Evolutionary conservation across 2,113 vertebrate genomes (phyloP), one percentile per base, ranked within the genome.

Genomic region (Apus apus): DNA sequence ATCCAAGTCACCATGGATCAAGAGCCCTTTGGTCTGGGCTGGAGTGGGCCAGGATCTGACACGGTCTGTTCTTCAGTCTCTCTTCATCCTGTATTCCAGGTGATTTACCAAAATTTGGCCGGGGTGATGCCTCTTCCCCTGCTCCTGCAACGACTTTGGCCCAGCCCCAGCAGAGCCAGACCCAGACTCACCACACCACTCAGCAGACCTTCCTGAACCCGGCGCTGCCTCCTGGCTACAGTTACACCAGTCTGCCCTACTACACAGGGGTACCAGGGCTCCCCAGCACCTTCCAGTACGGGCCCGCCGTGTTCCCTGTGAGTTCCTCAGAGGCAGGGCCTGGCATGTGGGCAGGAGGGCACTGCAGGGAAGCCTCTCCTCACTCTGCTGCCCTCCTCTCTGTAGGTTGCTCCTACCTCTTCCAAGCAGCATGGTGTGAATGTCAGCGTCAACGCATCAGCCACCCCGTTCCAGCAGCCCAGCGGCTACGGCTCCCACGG

Each of bases 141-240:
- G 98, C 99, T 64, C 99, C 99, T 13, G 99, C 99, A 58, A 99
- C 99, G 21, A 99, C 99, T 21, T 94, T 99, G 98, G 99, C 99
- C 18, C 99, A 99, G 90, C 99, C 99, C 2, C 99, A 99, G 95
- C 99, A 99, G 98, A 99, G 98, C 97, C 99, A 99, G 97, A 99
- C 98, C 5, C 99, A 99, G 98, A 98, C 98, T 8, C 99, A 99
- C 95, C 99, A 99, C 97, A 99, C 98, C 93, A 98, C 99, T 2
- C 99, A 99, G 98, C 99, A 99, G 98, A 98, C 99, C 68, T 99
- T 99, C 98, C 98, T 99, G 78, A 99, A 99, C 96, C 99, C 99
- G 0, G 99, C 98, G 48, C 98, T 99, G 97, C 99, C 99, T 29
- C 99, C 99, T 13, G 99, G 99, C 96, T 99, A 99, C 98, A 99